Base-by-base conservation (phyloP, 2,113 vertebrate species). In the Plestiodon gilberti region DNA sequence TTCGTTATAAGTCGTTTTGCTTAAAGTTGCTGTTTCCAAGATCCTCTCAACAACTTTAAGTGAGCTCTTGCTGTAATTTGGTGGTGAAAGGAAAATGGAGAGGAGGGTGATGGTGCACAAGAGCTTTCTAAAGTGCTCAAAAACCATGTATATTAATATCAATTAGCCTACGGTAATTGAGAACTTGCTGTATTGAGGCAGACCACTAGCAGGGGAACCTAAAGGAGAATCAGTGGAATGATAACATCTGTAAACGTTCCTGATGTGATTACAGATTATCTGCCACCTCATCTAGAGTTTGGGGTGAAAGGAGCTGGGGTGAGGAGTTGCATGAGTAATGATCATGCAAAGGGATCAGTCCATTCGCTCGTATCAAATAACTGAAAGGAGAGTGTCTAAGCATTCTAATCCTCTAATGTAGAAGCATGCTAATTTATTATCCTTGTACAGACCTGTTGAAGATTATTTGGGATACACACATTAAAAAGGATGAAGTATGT, bases 391-490 rank as follows among this genome's bases (percentile, higher is more conserved):
- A 81, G 79, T 33, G 17, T 20, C 55, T 89, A 30, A 18, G 62
- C 14, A 25, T 9, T 86, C 80, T 83, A 77, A 90, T 82, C 78
- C 79, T 78, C 52, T 74, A 89, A 0, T 61, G 81, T 38, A 85
- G 84, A 86, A 87, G 88, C 48, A 57, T 25, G 82, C 15, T 89
- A 30, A 89, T 90, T 83, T 82, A 83, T 71, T 84, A 76, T 61
- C 48, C 84, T 87, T 94, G 87, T 85, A 84, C 62, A 90, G 90
- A 88, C 83, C 62, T 93, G 89, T 85, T 90, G 82, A 90, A 93
- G 80, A 25, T 38, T 86, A 62, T 82, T 84, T 83, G n/a, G 75
- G 73, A 81, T 89, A 9, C 40, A n/a, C 17, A 87, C 6, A 33
- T 25, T 91, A 77, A 89, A 76, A 84, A 52, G 64, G 22, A 20